A percentile compares a stretch with the other conserved stretches of the same genome.
Conservation (phyloP, 2,113 vertebrate species). For the Neodontobutis hainanensis region DNA sequence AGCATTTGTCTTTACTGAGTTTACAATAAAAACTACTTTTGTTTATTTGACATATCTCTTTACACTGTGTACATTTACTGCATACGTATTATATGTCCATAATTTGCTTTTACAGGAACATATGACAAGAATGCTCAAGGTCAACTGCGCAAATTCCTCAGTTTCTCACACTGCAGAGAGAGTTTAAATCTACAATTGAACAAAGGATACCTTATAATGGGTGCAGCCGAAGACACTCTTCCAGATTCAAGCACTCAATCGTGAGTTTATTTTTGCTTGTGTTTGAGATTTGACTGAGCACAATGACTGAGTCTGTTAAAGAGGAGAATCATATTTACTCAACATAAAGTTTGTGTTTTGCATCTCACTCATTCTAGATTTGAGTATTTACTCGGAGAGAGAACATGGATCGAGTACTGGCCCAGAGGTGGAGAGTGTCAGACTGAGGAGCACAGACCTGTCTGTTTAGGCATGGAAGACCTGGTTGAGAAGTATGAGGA, state of each 20-base stretch:
- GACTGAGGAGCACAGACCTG: rapidly evolving
- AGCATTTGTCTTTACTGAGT: neutral
- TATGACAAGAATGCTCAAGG: conserved; percentile 31
- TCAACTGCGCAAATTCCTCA: conserved; percentile 54
- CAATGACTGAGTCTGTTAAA: neutral
- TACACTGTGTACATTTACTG: too few relatives aligned
- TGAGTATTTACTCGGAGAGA: conserved; percentile 68
- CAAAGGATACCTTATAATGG: conserved; percentile 75
- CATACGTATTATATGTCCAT: neutral
- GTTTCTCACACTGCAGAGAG: conserved; percentile 64
- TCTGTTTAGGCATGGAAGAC: conserved; percentile 39
- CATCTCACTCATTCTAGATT: conserved; percentile 44
- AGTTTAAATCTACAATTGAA: conserved; percentile 32
- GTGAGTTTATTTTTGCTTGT: neutral
- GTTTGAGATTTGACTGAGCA: neutral
- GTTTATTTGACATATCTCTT: neutral
- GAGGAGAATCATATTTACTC: too few relatives aligned
- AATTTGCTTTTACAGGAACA: conserved; percentile 48
- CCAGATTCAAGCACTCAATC: neutral
- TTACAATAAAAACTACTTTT: neutral
- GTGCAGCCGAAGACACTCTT: conserved; percentile 54
- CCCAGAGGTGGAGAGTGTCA: conserved; percentile 63
- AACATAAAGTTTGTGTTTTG: neutral
- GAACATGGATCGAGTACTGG: conserved; percentile 79
- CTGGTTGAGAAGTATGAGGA: conserved; percentile 6